These are phyloP conservation scores for Biston betularia DNA, from an alignment of 2,888 invertebrate genomes.

Conservation along the genomic window DNA sequence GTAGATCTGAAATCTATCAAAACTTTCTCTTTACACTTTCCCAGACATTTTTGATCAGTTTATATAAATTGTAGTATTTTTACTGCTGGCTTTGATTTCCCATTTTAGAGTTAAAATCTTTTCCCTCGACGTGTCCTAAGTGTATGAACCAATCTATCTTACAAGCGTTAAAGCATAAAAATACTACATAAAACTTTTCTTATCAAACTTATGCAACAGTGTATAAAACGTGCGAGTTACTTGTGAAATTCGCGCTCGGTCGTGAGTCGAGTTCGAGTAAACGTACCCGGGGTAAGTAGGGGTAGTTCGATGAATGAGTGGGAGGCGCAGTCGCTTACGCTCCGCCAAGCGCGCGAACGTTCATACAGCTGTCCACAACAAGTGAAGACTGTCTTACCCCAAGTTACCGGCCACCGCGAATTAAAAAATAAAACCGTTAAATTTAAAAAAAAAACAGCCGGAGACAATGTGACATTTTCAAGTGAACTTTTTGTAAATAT, in stretches of 20 bases:
- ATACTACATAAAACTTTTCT: too few relatives aligned
- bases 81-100: too few relatives aligned
- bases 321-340: conserved; percentile 82
- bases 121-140: too few relatives aligned
- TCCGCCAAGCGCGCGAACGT: conserved; percentile 83
- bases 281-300: conserved; percentile 57
- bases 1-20: too few relatives aligned
- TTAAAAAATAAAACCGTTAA: conserved; percentile 25
- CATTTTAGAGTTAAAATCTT: too few relatives aligned
- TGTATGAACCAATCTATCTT: too few relatives aligned
- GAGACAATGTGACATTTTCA: conserved; percentile 23
- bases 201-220: neutral
- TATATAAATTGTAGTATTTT: too few relatives aligned
- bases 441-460: neutral
- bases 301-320: conserved; percentile 75
- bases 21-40: too few relatives aligned
- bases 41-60: too few relatives aligned
- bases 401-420: conserved; percentile 37
- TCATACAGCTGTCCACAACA: conserved; percentile 69
- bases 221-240: conserved; percentile 10
- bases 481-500: conserved; percentile 9
- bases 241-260: conserved; percentile 14
- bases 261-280: conserved; percentile 64
- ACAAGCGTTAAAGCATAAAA: too few relatives aligned
- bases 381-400: conserved; percentile 57